Percentiles rank a stretch among this genome's conserved stretches.
These are phyloP conservation scores for Felis catus DNA, from an alignment of 2,113 vertebrate genomes.

Conservation along the genomic window F.catus_Fca126_mat1.0 CM031424.1:87359501-87360000, in stretches of 20 bases:
- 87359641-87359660: not conserved
- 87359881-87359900: not conserved
- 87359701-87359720: not conserved
- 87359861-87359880: not conserved
- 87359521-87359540: slow-evolving; percentile 90
- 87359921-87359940: too few relatives aligned
- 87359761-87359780: not conserved
- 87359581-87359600: accelerated
- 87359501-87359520: slow-evolving; percentile 83
- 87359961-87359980: not conserved
- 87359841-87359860: not conserved
- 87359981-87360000: not conserved
- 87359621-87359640: accelerated
- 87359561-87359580: slow-evolving; percentile 91
- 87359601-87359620: not conserved
- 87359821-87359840: accelerated
- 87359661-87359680: not conserved
- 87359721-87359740: not conserved
- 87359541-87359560: slow-evolving; percentile 98
- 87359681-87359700: not conserved
- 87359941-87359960: not conserved
- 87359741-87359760: not conserved
- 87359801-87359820: accelerated
- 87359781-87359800: not conserved
- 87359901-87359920: not conserved